These are phyloP conservation scores for Coracopsis vasa DNA, from an alignment of 2,113 vertebrate genomes.

Conservation along the genomic window DNA sequence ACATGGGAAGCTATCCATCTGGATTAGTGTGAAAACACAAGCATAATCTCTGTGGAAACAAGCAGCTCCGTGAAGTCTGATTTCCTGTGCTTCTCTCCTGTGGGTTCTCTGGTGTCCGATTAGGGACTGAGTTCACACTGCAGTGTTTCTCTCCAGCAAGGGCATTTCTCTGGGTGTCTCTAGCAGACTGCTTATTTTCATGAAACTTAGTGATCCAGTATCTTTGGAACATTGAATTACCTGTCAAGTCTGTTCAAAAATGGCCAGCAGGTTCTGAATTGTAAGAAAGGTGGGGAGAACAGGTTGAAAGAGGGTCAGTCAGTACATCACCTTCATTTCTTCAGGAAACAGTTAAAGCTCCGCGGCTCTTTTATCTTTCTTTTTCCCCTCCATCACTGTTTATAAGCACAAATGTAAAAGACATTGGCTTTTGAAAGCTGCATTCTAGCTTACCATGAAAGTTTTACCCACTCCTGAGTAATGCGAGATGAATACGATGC, in stretches of 20 bases:
- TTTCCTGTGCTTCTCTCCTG: conserved; percentile 45
- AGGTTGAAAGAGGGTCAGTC: not conserved
- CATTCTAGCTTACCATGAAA: not conserved
- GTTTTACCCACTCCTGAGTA: conserved; percentile 16
- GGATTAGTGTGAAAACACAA: conserved; percentile 55
- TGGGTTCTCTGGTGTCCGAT: conserved; percentile 1
- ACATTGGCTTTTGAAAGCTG: not conserved
- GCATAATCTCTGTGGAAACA: conserved; percentile 43
- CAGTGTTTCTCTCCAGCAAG: not conserved
- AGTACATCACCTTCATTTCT: not conserved
- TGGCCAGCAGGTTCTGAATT: not conserved
- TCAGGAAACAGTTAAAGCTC: not conserved
- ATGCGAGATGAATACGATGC: conserved; percentile 56
- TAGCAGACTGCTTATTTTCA: not conserved
- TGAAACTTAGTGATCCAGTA: not conserved
- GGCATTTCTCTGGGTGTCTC: not conserved
- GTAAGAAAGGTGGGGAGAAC: not conserved
- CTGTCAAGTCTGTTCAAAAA: not conserved
- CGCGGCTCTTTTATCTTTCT: not conserved
- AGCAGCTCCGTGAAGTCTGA: conserved; percentile 37
- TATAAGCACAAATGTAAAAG: not conserved
- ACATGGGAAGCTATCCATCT: conserved; percentile 51
- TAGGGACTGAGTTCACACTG: not conserved
- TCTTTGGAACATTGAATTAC: not conserved
- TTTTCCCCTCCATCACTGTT: not conserved